Evolutionary conservation across 1,140 invertebrate genomes (phyloP), one percentile per base, ranked within the genome.

Genomic region (Drosophila kohkoa): DNA sequence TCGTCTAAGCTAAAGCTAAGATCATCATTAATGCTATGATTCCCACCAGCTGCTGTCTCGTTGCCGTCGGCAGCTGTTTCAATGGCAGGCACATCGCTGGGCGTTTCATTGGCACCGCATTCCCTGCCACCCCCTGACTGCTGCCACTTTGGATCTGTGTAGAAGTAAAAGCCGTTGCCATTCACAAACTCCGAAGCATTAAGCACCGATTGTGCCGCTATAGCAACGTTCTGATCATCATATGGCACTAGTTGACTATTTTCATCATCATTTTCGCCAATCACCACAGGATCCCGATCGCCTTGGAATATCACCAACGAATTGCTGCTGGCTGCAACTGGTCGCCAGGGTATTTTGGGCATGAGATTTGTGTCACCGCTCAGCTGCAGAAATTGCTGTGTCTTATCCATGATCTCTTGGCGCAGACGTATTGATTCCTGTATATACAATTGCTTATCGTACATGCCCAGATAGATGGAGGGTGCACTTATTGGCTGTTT

Each of bases 391-490:
- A 86, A 79, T 6, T 79, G 77, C 55, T 75, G 74, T 30, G 86
- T 79, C 51, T 72, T 69, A 81, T 77, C 85, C 81, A 82, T 63
- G 25, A 92, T 90, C 93, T 79, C 92, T 79, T 75, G 75, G 51
- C 93, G 92, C 88, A 82, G 70, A 20, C 91, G 93, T 81, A 74
- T 81, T 0, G 91, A 92, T 63, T 92, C 91, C 66, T 97, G 96
- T 73, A 97, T 95, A 80, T 97, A 97, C 5, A 96, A 90, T 94
- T 96, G 93, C 62, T 95, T 95, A 30, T 97, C 94, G 92, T 98
- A 96, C 93, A 97, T 96, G 46, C 97, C 97, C 38, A 99, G 92
- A 93, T 98, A 99, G 2, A 98, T 93, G 8, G 95, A 94, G 1
- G 97, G 96, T 49, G 80, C 43, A 16, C 15, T 67, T 7, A 28